Percentiles rank a stretch among this genome's conserved stretches.
Conservation (phyloP, 2,797 vertebrate genomes). For the Artibeus jamaicensis region DNA sequence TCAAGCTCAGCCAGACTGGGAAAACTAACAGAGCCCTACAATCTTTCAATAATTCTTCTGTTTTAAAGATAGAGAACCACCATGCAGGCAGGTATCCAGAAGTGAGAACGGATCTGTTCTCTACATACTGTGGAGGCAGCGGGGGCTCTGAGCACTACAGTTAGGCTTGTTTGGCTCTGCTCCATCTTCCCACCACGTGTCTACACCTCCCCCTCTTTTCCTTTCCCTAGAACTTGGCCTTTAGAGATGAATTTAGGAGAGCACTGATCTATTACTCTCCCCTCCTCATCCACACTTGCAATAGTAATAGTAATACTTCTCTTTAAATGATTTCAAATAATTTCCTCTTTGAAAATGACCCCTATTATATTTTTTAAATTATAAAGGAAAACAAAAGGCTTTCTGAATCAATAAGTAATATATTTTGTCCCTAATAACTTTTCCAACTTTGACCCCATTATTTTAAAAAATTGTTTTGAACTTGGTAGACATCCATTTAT, state of each 20-base stretch:
- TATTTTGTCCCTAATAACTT: neutral
- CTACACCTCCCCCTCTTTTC: neutral
- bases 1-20: neutral
- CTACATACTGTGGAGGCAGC: rapidly evolving
- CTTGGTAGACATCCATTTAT: neutral
- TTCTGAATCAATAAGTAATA: neutral
- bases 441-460: neutral
- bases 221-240: neutral
- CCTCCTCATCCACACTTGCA: neutral
- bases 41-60: neutral
- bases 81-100: rapidly evolving
- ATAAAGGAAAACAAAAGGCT: neutral
- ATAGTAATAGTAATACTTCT: neutral
- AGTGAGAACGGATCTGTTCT: rapidly evolving
- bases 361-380: neutral
- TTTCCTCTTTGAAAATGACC: neutral
- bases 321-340: neutral
- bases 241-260: neutral
- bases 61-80: neutral
- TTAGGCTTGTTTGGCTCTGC: neutral
- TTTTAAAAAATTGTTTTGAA: neutral
- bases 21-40: neutral
- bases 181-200: neutral
- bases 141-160: rapidly evolving
- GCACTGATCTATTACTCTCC: no score